Evolutionary conservation across 2,797 vertebrate genomes (phyloP), one percentile per base, ranked within the genome.

Genomic region (Tapirus indicus): DNA sequence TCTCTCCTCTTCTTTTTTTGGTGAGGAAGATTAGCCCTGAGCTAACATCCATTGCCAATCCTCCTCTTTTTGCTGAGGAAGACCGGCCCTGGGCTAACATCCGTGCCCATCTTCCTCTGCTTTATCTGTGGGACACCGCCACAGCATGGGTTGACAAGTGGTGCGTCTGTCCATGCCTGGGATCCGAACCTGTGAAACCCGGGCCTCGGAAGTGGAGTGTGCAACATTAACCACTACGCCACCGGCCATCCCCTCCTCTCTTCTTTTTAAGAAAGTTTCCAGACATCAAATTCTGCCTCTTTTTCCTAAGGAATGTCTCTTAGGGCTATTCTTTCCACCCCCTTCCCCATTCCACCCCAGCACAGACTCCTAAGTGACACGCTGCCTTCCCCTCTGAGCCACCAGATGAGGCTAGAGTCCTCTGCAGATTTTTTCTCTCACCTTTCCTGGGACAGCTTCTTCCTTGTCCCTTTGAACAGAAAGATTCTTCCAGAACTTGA

Each of bases 401-500:
- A 85, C 54, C 32, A 84, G 72, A 88, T 38, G 87, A 93, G 47
- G 49, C 72, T 60, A 68, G 54, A 92, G 85, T 35, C 41, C 52
- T 91, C 83, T 52, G 68, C 72, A 62, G 68, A 29, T 23, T 85
- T 62, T 66, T 29, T 80, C 83, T 20, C 44, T 72, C 49, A 44
- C 17, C 66, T 9, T 88, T 2, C 38, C 44, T 41, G 14, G 17
- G 69, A 12, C 17, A 91, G 27, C 54, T 91, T 52, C 83, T 89
- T 79, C 41, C 41, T 23, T 27, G 35, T 91, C 27, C 49, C 38
- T 72, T 78, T 91, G 71, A 88, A 58, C 23, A 80, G 60, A 85
- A 77, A 88, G 54, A 91, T 78, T 93, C 60, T 88, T 75, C 29
- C 17, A 96, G 71, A 83, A 94, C 75, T 75, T 88, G 35, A 66